A percentile compares a stretch with the other conserved stretches of the same genome.
These are phyloP conservation scores for Nomada lathburiana DNA, from an alignment of 2,888 invertebrate genomes.

Conservation along the genomic window DNA sequence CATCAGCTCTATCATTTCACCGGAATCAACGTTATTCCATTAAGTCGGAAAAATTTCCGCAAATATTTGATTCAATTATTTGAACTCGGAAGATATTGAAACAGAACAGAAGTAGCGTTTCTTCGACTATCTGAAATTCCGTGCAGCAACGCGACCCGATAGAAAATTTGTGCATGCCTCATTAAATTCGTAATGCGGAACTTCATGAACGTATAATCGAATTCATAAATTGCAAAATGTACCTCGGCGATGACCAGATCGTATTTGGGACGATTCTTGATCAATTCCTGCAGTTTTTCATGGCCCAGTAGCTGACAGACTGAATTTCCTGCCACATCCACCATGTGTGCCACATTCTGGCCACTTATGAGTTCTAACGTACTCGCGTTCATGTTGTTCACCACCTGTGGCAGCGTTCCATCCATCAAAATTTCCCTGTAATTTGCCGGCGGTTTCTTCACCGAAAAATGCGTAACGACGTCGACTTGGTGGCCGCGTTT, in stretches of 20 bases:
- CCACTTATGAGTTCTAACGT: slow-evolving; percentile 27
- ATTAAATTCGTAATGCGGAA: too few relatives aligned
- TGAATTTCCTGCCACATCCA: slow-evolving; percentile 23
- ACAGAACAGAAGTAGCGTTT: too few relatives aligned
- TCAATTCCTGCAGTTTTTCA: slow-evolving; percentile 59
- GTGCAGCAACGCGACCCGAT: too few relatives aligned
- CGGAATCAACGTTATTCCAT: too few relatives aligned
- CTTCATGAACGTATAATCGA: too few relatives aligned
- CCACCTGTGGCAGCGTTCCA: slow-evolving; percentile 58
- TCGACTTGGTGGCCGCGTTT: slow-evolving; percentile 85
- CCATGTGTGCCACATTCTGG: slow-evolving; percentile 25
- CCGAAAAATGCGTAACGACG: slow-evolving; percentile 78
- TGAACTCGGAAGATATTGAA: too few relatives aligned
- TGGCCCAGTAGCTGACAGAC: slow-evolving; percentile 59
- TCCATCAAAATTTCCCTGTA: slow-evolving; percentile 75
- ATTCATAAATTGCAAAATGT: slow-evolving; percentile 4
- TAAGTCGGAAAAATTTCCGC: too few relatives aligned
- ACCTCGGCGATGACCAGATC: slow-evolving; percentile 75
- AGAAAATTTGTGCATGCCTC: too few relatives aligned
- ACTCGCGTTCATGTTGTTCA: slow-evolving; percentile 75
- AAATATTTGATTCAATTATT: too few relatives aligned
- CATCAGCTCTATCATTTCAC: too few relatives aligned
- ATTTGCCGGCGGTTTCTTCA: slow-evolving; percentile 73
- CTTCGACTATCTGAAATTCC: too few relatives aligned
- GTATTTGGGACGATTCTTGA: slow-evolving; percentile 71